Percentiles rank a stretch among this genome's conserved stretches.
Conservation (phyloP, 2,888 invertebrate species). For the Amphipoea lucens region DNA sequence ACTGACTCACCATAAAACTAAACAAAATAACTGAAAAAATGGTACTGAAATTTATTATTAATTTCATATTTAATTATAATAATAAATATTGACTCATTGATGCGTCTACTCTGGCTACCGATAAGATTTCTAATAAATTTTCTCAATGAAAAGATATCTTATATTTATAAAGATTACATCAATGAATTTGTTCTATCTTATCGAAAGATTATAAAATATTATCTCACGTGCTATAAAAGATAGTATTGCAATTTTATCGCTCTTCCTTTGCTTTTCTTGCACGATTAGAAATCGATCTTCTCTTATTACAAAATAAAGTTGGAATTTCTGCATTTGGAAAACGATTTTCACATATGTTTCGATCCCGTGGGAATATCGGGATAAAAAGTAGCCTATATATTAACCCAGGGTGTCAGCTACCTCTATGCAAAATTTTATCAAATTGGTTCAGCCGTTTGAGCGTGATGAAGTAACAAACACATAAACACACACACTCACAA, state of each 20-base stretch:
- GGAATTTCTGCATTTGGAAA: background rate
- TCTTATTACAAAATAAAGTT: background rate
- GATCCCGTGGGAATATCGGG: no score
- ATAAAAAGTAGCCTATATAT: no score
- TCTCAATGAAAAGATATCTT: conserved; percentile 41
- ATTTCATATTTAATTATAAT: conserved; percentile 66
- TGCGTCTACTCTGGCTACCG: conserved; percentile 11
- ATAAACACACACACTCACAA: no score
- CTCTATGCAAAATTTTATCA: no score
- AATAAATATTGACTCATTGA: conserved; percentile 49
- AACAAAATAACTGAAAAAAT: conserved; percentile 59
- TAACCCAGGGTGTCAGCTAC: no score
- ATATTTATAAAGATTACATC: conserved; percentile 57
- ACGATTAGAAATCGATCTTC: background rate
- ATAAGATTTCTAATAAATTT: conserved; percentile 30
- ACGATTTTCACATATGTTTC: background rate
- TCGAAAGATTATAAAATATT: conserved; percentile 48
- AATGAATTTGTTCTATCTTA: conserved; percentile 58
- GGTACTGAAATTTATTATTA: conserved; percentile 56
- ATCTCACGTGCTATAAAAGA: conserved; percentile 55
- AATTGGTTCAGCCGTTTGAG: no score
- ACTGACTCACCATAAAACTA: conserved; percentile 64
- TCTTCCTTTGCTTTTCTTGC: background rate
- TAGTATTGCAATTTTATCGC: conserved; percentile 28
- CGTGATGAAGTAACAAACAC: no score